Conservation (phyloP, 2,888 invertebrate genomes). For the Drosophila bunnanda region DNA sequence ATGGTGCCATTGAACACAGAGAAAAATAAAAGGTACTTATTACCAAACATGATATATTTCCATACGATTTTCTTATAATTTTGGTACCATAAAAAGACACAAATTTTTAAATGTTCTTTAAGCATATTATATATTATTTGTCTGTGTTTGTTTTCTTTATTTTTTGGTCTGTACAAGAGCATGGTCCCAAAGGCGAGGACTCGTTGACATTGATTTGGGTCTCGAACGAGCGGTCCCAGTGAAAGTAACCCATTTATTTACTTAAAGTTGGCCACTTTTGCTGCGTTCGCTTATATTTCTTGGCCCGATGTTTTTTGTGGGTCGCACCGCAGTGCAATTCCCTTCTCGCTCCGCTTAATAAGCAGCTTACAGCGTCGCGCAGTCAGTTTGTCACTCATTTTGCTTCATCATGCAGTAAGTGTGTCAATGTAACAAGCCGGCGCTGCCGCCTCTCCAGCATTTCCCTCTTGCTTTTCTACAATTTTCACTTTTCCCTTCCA, state of each 20-base stretch:
- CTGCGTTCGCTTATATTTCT: conserved; percentile 49
- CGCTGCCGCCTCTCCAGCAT: background rate
- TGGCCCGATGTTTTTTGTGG: conserved; percentile 38
- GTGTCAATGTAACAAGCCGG: conserved; percentile 71
- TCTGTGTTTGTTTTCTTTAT: background rate
- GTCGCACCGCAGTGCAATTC: conserved; percentile 42
- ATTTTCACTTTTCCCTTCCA: conserved; percentile 10
- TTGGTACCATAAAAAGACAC: background rate
- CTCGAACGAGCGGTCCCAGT: conserved; percentile 27
- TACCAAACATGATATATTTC: too few species aligned
- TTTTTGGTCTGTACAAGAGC: background rate
- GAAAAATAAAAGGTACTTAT: background rate
- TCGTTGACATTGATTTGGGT: conserved; percentile 78
- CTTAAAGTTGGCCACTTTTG: conserved; percentile 61
- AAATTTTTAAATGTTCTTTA: background rate
- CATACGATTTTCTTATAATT: background rate
- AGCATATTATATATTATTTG: background rate
- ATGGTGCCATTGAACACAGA: conserved; percentile 7
- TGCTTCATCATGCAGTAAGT: conserved; percentile 81
- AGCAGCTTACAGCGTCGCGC: conserved; percentile 75
- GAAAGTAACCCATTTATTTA: conserved; percentile 78
- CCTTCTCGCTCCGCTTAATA: conserved; percentile 61
- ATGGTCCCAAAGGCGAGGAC: conserved; percentile 14
- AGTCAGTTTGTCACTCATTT: conserved; percentile 80
- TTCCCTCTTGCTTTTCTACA: conserved; percentile 3